Evolutionary conservation across 37 sponge, comb jelly and placozoan species (phyloP).

Genomic region (Chondrosia reniformis): DNA sequence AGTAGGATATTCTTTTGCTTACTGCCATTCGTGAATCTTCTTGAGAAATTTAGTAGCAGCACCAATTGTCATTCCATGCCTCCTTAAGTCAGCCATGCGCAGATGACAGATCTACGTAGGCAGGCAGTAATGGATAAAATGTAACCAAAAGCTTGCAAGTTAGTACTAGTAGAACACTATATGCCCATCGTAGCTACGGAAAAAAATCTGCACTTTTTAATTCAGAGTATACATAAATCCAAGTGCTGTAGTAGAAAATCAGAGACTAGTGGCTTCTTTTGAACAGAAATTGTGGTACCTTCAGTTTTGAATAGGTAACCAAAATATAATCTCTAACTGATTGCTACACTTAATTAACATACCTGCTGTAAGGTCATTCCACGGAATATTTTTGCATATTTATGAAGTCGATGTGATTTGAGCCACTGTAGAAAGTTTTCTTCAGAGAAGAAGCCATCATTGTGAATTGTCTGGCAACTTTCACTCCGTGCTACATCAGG

Average conservation of each 20-base stretch:
- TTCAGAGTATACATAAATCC: too few species aligned
- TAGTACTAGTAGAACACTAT: too few species aligned
- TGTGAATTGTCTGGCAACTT: constrained; percentile 25
- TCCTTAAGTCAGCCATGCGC: constrained; percentile 41
- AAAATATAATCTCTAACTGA: too few species aligned
- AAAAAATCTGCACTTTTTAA: too few species aligned
- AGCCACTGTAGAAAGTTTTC: constrained; percentile 64
- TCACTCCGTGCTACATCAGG: background rate
- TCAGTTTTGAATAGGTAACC: too few species aligned
- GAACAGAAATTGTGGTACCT: too few species aligned
- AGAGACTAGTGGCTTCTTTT: too few species aligned
- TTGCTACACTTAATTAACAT: too few species aligned
- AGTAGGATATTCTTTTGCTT: too few species aligned
- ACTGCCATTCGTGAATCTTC: constrained; percentile 68
- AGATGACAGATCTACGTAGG: constrained; percentile 34
- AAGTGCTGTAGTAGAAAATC: too few species aligned
- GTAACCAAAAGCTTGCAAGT: too few species aligned
- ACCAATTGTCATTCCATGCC: constrained; percentile 64
- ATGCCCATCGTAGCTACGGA: too few species aligned
- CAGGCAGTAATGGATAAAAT: background rate
- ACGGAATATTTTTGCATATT: constrained; percentile 54
- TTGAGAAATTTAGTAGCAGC: constrained; percentile 66
- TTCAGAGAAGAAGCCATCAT: constrained; percentile 21
- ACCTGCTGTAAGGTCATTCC: constrained; percentile 72
- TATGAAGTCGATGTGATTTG: constrained; percentile 68